phyloP scores from a whole-genome alignment of 2,888 invertebrate genomes.

The Himalopsyche japonica region DNA sequence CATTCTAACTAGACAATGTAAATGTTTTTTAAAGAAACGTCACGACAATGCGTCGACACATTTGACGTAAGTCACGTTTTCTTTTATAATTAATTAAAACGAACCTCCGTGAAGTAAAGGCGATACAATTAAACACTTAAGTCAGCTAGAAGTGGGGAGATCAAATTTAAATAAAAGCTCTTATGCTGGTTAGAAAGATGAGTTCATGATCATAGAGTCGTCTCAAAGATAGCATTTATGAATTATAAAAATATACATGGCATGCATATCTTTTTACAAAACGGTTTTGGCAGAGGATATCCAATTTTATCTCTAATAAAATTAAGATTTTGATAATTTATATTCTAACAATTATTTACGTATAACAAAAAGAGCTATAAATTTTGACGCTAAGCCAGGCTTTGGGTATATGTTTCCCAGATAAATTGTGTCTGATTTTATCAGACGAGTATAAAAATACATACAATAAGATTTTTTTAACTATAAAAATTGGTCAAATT shows the following conservation, averaged over 20 bases:
- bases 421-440: no score
- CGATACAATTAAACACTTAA: background rate
- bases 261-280: no score
- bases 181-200: background rate
- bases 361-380: no score
- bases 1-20: background rate
- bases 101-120: background rate
- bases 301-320: no score
- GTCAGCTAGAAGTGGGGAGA: background rate
- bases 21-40: background rate
- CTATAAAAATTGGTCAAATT: no score
- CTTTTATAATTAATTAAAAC: background rate
- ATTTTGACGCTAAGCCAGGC: no score
- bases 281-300: no score
- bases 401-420: no score
- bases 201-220: background rate
- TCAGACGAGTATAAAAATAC: no score
- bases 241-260: background rate
- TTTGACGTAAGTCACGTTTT: background rate
- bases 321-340: background rate
- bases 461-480: no score
- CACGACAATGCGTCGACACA: background rate
- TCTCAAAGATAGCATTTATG: background rate
- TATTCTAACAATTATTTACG: no score
- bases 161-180: background rate